Evolutionary conservation across 2,113 vertebrate genomes (phyloP).

Genomic region (Tenrec ecaudatus): DNA sequence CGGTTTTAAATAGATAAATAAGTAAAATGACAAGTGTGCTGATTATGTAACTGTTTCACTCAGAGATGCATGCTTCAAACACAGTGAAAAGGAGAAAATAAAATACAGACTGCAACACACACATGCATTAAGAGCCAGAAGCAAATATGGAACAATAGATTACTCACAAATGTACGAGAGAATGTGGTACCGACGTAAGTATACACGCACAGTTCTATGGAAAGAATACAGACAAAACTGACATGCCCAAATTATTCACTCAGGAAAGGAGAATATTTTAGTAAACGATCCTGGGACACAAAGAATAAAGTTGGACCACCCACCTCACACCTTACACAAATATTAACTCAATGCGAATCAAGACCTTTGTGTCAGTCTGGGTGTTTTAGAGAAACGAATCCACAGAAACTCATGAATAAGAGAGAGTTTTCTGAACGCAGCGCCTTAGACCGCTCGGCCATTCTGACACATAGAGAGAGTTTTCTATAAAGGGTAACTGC

Average conservation of each 20-base stretch:
- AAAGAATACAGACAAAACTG: background rate
- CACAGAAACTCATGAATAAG: no score
- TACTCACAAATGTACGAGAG: conserved; percentile 36
- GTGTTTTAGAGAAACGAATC: no score
- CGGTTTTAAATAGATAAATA: no score
- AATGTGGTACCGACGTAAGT: background rate
- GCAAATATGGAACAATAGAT: background rate
- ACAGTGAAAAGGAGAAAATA: background rate
- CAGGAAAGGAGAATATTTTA: background rate
- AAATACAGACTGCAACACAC: background rate
- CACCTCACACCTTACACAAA: background rate
- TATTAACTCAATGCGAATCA: background rate
- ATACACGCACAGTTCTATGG: background rate
- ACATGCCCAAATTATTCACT: background rate
- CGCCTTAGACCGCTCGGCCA: no score
- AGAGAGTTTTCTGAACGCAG: no score
- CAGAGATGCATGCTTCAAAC: background rate
- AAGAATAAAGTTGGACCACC: background rate
- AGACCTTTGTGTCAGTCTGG: no score
- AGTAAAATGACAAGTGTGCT: conserved; percentile 3
- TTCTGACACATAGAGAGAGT: no score
- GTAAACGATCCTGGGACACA: background rate
- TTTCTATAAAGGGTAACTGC: no score
- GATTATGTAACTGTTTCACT: conserved; percentile 20
- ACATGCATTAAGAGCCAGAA: conserved; percentile 31